Evolutionary conservation across 2,797 vertebrate species (phyloP).

Genomic region (Darevskia mixta): DNA sequence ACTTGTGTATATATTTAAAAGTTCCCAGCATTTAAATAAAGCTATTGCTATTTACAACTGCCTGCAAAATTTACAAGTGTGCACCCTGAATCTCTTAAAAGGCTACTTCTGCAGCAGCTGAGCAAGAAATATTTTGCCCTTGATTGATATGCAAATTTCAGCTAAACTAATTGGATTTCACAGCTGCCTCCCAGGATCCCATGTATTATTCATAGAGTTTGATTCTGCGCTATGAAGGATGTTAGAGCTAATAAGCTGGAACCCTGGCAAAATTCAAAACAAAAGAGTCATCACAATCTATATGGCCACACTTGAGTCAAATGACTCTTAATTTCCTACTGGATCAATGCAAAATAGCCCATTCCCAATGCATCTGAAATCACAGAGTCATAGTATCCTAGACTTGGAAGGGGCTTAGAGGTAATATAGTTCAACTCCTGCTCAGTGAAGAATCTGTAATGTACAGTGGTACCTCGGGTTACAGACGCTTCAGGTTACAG

Average conservation of each 20-base stretch:
- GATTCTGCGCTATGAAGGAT: constrained; percentile 49
- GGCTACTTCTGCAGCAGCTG: constrained; percentile 42
- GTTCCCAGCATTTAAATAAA: background rate
- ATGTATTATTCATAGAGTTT: constrained; percentile 74
- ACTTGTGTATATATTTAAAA: background rate
- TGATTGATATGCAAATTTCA: constrained; percentile 75
- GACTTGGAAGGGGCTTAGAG: too few relatives aligned
- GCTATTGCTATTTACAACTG: background rate
- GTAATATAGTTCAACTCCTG: too few relatives aligned
- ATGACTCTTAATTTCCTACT: background rate
- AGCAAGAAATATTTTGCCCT: constrained; percentile 60
- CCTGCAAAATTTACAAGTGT: background rate
- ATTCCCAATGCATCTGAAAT: background rate
- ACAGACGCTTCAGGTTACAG: too few relatives aligned
- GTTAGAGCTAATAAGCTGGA: background rate
- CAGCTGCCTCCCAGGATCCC: constrained; percentile 67
- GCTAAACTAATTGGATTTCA: constrained; percentile 74
- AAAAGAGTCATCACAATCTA: background rate
- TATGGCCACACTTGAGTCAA: background rate
- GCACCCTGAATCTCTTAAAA: background rate
- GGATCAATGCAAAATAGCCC: background rate
- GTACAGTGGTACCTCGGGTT: too few relatives aligned
- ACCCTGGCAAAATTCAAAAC: background rate
- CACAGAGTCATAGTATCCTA: too few relatives aligned
- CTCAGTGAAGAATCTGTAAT: too few relatives aligned